Conservation (phyloP, 2,113 vertebrate species). For the Tragelaphus buxtoni region DNA sequence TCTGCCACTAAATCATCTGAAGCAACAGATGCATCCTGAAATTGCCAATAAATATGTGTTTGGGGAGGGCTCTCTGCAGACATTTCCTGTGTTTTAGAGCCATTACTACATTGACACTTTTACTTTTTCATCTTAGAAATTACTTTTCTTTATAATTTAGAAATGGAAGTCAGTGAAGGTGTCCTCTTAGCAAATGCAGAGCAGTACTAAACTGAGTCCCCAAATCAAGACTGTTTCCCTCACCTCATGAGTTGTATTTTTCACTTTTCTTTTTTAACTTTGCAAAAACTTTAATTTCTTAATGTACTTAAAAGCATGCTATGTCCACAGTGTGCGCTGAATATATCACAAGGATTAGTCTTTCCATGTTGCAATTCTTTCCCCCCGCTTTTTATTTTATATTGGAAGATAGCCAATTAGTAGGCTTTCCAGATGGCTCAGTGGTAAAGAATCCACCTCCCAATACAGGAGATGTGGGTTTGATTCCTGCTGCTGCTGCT, state of each 20-base stretch:
- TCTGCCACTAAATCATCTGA: background rate
- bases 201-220: background rate
- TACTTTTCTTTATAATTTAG: conserved; percentile 21
- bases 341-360: background rate
- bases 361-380: conserved; percentile 59
- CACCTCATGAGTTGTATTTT: background rate
- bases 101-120: background rate
- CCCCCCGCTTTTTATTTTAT: background rate
- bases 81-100: background rate
- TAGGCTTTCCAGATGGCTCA: background rate
- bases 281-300: background rate
- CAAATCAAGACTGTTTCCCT: background rate
- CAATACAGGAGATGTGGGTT: background rate
- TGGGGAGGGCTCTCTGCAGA: background rate
- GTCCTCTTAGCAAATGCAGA: background rate
- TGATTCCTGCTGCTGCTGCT: background rate
- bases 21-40: background rate
- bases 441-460: background rate
- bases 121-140: background rate
- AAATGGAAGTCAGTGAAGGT: background rate
- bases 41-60: background rate
- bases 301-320: conserved; percentile 65
- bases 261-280: background rate
- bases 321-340: background rate
- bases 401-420: background rate